Conservation (phyloP, 2,888 invertebrate genomes). For the Philhelius pedissequus region DNA sequence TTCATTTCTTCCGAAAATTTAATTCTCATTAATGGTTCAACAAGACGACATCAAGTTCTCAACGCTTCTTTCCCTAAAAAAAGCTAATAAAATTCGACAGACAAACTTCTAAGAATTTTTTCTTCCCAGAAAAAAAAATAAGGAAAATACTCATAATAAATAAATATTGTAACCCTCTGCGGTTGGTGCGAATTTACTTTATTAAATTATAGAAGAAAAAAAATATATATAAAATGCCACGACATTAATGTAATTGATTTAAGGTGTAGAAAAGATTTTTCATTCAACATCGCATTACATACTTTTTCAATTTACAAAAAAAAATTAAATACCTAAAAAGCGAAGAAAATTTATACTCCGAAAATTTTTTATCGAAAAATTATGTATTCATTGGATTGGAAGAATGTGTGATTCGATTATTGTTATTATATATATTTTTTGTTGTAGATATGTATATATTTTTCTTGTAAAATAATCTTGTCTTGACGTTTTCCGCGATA, state of each 20-base stretch:
- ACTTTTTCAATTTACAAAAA: background rate
- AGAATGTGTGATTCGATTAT: constrained; percentile 5
- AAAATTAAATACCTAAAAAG: constrained; percentile 63
- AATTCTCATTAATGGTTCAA: constrained; percentile 24
- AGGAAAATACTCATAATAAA: background rate
- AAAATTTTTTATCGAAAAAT: background rate
- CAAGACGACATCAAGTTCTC: background rate
- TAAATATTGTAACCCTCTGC: constrained; percentile 3
- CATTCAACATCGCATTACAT: background rate
- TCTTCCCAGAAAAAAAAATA: background rate
- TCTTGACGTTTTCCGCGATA: constrained; percentile 15
- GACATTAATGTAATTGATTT: constrained; percentile 35
- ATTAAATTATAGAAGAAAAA: background rate
- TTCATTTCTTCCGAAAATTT: constrained; percentile 24
- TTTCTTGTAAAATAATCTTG: background rate
- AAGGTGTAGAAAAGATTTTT: constrained; percentile 7
- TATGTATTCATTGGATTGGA: constrained; percentile 12
- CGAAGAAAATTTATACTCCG: constrained; percentile 56
- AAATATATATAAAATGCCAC: background rate
- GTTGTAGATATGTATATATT: background rate
- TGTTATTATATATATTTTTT: background rate
- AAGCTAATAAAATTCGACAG: background rate
- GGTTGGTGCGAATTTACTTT: background rate
- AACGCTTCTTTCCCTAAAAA: background rate
- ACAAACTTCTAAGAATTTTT: constrained; percentile 2